Evolutionary conservation across 1,140 invertebrate species (phyloP).

Genomic region (Amphibalanus amphitrite): DNA sequence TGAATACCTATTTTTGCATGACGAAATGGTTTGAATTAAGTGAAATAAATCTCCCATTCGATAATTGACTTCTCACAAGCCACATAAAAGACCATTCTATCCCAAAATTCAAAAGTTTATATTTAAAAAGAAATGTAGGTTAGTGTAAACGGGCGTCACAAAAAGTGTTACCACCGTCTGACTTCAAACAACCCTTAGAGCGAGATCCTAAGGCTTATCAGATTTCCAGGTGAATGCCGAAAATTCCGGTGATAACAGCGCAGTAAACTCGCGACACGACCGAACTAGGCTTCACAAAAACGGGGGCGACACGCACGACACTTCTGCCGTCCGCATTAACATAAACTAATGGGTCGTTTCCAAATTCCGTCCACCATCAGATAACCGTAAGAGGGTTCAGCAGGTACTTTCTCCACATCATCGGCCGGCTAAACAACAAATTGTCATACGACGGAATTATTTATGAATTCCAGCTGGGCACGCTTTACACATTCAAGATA

Average conservation of each 20-base stretch:
- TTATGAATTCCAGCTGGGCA: neutral
- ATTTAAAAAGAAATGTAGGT: too few species aligned
- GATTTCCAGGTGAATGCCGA: neutral
- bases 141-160: too few species aligned
- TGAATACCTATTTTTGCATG: too few species aligned
- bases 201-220: neutral
- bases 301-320: neutral
- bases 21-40: too few species aligned
- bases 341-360: conserved; percentile 1
- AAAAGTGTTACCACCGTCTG: too few species aligned
- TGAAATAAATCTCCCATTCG: too few species aligned
- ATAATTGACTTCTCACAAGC: too few species aligned
- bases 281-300: neutral
- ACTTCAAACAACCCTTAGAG: neutral
- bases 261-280: neutral
- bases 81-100: too few species aligned
- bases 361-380: neutral
- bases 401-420: conserved; percentile 1
- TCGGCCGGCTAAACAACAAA: neutral
- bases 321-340: neutral
- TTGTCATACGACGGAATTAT: neutral
- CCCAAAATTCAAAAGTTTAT: too few species aligned
- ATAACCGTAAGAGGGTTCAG: neutral
- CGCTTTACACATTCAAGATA: neutral
- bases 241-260: neutral